A percentile compares a stretch with the other conserved stretches of the same genome.
Conservation (phyloP, 2,113 vertebrate genomes). For the Zapus hudsonius region DNA sequence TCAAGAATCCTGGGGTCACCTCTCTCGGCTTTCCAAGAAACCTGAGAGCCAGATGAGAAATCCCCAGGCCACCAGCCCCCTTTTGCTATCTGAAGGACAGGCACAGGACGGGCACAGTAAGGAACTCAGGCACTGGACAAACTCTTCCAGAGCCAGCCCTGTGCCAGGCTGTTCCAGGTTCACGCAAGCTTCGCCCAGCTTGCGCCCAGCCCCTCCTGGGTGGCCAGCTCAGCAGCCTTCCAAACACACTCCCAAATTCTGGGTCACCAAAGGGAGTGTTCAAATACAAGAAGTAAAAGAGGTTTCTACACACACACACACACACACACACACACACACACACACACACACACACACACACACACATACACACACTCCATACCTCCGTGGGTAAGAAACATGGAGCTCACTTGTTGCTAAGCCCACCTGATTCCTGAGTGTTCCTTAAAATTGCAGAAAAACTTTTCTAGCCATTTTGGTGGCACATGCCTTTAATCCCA, state of each 20-base stretch:
- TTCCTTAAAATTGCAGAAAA: neutral
- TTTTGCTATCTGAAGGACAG: neutral
- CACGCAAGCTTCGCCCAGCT: neutral
- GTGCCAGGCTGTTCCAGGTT: neutral
- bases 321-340: neutral
- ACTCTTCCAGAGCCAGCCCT: neutral
- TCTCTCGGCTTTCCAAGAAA: neutral
- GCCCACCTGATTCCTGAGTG: neutral
- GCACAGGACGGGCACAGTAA: rapidly evolving
- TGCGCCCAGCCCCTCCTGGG: neutral
- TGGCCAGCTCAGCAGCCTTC: neutral
- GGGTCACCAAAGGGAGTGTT: neutral
- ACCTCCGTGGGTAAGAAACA: neutral
- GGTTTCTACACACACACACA: neutral
- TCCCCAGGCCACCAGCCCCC: rapidly evolving
- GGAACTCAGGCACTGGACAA: neutral
- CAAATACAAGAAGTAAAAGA: neutral
- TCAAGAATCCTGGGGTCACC: neutral
- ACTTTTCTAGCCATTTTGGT: neutral
- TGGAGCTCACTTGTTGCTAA: neutral
- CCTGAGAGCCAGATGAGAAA: no score
- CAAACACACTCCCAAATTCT: neutral
- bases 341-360: neutral
- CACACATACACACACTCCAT: no score
- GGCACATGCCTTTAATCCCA: neutral